These are phyloP conservation scores for Holcopasites calliopsidis DNA, from an alignment of 1,140 invertebrate genomes.

Conservation along the genomic window DNA sequence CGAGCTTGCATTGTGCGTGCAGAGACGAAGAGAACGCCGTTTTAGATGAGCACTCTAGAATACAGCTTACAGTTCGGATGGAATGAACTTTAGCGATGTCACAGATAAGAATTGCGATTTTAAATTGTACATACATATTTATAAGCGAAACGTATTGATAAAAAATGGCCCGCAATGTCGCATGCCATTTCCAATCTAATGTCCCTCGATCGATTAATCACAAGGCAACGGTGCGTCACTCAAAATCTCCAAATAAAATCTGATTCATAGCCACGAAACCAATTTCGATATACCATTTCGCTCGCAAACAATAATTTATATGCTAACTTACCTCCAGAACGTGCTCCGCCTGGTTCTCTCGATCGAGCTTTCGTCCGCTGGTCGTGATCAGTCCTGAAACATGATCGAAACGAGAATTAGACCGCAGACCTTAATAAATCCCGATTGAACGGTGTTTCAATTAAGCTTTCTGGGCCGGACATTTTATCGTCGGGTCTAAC, in stretches of 20 bases:
- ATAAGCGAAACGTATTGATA: too few relatives aligned
- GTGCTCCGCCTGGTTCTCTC: conserved; percentile 91
- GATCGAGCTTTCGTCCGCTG: conserved; percentile 90
- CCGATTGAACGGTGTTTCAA: conserved; percentile 30
- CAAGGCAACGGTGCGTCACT: neutral
- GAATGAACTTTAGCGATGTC: neutral
- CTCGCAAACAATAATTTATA: conserved; percentile 12
- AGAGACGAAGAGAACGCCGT: too few relatives aligned
- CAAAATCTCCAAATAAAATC: neutral
- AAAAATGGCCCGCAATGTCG: neutral
- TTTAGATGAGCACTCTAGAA: too few relatives aligned
- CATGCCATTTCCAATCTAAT: neutral
- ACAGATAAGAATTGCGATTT: neutral
- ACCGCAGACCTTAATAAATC: conserved; percentile 36
- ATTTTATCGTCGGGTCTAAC: neutral
- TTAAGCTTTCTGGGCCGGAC: conserved; percentile 18
- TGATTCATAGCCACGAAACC: neutral
- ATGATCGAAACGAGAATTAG: conserved; percentile 47
- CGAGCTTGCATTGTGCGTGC: neutral
- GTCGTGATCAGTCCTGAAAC: conserved; percentile 89
- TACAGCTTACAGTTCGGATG: neutral
- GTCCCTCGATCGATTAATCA: neutral
- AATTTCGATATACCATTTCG: neutral
- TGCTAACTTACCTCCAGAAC: conserved; percentile 87
- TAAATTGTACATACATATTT: neutral